Percentiles rank a stretch among this genome's conserved stretches.
Conservation (phyloP, 2,888 invertebrate species). For the Timema podura region DNA sequence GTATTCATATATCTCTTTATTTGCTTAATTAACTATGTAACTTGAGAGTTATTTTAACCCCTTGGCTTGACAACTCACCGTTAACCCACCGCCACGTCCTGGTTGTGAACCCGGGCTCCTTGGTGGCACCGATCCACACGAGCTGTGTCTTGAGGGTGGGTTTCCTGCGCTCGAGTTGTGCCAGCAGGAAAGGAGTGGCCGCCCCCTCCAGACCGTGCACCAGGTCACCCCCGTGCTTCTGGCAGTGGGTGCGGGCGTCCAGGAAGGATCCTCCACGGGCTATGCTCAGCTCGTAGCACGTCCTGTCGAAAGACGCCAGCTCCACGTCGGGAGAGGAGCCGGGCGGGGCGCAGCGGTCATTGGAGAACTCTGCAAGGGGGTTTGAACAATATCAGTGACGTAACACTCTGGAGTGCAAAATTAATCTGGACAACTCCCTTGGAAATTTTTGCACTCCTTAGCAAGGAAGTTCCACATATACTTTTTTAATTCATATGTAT, state of each 20-base stretch:
- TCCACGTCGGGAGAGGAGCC: conserved; percentile 75
- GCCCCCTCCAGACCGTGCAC: conserved; percentile 61
- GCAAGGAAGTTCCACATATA: too few species aligned
- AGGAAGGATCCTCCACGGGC: conserved; percentile 78
- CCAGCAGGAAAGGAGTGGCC: conserved; percentile 63
- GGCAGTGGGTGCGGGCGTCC: conserved; percentile 73
- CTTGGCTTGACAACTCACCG: conserved; percentile 57
- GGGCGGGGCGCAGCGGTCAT: conserved; percentile 73
- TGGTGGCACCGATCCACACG: conserved; percentile 88
- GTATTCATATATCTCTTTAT: neutral
- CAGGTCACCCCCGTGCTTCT: conserved; percentile 63
- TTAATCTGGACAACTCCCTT: too few species aligned
- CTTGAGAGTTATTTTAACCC: neutral
- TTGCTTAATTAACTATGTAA: neutral
- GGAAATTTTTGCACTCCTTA: too few species aligned
- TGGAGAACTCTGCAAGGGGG: conserved; percentile 67
- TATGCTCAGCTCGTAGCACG: conserved; percentile 85
- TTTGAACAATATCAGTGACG: too few species aligned
- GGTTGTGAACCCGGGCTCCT: conserved; percentile 77
- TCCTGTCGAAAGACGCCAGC: conserved; percentile 76
- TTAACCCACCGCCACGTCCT: conserved; percentile 89
- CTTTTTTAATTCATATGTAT: too few species aligned
- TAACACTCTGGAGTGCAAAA: too few species aligned
- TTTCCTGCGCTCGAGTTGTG: conserved; percentile 77
- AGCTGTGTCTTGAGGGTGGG: conserved; percentile 75